Base-by-base conservation (phyloP, 2,888 invertebrate genomes). In the Rhingia rostrata region DNA sequence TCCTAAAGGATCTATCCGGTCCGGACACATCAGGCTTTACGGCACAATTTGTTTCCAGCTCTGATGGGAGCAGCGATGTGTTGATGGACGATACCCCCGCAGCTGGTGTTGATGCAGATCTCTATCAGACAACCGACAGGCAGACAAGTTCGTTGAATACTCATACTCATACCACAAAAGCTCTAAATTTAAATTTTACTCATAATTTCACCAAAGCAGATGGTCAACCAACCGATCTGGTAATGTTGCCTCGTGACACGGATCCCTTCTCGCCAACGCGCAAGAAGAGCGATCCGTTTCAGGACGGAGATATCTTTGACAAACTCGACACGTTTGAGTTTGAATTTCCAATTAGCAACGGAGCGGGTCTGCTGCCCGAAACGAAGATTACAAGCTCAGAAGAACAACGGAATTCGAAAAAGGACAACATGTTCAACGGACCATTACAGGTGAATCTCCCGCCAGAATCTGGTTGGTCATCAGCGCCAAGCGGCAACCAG, bases 1-100 rank as follows among this genome's bases (percentile, higher is more conserved):
- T 96, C 86, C 94, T 97, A 88, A 97, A 97, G 93, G 97, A 97
- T 92, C 93, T 97, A 51, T 90, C 92, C 90, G 92, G 77, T 30
- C 58, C 84, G 0, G 84, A 84, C 4, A 49, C 49, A 12, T 75
- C 84, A 6, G 64, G 74, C 51, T 84, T 84, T 35, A 63, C 72
- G 6, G 78, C 82, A 72, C 78, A 82, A 66, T 86, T 82, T 58
- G 60, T 67, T 51, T 69, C 83, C 39, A 73, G 60, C 22, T 67
- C 84, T 6, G 85, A 81, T 47, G 85, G 73, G 54, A 78, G 60
- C 69, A 80, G 67, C 22, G 80, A 77, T 47, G 84, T 66, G 56
- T 54, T 54, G n/a, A 51, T 70, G 61, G 78, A 81, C 1, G 81
- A 85, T 56, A 9, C 43, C 1, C 64, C 73, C 49, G 79, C 84